Conservation (phyloP, 1,140 invertebrate species). For the Zaprionus capensis region DNA sequence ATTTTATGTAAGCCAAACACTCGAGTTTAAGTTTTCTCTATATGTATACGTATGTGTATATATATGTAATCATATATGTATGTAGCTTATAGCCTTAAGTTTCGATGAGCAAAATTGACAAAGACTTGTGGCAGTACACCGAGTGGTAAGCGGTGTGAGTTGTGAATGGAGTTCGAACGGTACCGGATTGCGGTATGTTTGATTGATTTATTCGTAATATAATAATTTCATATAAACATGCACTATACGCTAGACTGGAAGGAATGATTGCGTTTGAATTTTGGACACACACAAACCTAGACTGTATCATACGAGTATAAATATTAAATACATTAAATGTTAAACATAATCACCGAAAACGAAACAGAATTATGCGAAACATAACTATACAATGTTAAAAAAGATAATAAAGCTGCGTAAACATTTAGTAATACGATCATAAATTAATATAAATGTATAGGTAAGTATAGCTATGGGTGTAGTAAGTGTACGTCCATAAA, state of each 20-base stretch:
- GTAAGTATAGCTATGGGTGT: constrained; percentile 1
- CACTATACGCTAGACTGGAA: constrained; percentile 77
- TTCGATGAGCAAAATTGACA: constrained; percentile 72
- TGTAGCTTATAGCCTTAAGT: constrained; percentile 8
- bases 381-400: constrained; percentile 17
- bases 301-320: constrained; percentile 54
- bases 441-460: constrained; percentile 14
- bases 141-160: constrained; percentile 44
- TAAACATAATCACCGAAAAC: constrained; percentile 19
- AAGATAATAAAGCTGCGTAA: constrained; percentile 20
- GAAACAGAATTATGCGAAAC: constrained; percentile 14
- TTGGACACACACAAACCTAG: constrained; percentile 67
- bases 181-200: constrained; percentile 26
- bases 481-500: constrained; percentile 1
- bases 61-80: constrained; percentile 1
- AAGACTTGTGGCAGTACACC: constrained; percentile 67
- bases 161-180: constrained; percentile 15
- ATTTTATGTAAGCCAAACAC: constrained; percentile 1
- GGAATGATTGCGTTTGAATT: constrained; percentile 79
- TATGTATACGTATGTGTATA: background rate
- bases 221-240: constrained; percentile 73
- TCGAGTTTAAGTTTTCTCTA: constrained; percentile 1
- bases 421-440: constrained; percentile 29
- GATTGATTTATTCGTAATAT: constrained; percentile 61
- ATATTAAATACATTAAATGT: constrained; percentile 24